A percentile compares a stretch with the other conserved stretches of the same genome.
Conservation (phyloP, 2,888 invertebrate genomes). For the Caenorhabditis macrosperma region DNA sequence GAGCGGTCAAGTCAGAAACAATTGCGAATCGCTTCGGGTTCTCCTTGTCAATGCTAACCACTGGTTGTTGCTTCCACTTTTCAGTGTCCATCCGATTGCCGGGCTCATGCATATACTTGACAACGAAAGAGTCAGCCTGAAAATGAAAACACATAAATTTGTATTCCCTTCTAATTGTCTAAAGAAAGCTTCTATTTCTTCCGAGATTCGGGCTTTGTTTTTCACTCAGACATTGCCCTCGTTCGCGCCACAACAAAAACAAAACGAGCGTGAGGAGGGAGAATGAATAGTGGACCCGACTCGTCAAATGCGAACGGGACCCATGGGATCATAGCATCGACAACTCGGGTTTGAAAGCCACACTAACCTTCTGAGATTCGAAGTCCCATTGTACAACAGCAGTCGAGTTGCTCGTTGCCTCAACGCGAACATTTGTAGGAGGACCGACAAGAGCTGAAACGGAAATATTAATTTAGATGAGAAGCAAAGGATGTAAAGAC, state of each 20-base stretch:
- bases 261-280: conserved; percentile 12
- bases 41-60: conserved; percentile 72
- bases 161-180: conserved; percentile 1
- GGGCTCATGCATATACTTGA: conserved; percentile 80
- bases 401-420: conserved; percentile 77
- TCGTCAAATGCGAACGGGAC: conserved; percentile 38
- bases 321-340: conserved; percentile 20
- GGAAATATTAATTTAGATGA: not conserved
- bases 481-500: not conserved
- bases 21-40: conserved; percentile 67
- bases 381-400: conserved; percentile 80
- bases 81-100: conserved; percentile 62
- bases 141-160: no score
- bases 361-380: conserved; percentile 69
- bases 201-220: not conserved
- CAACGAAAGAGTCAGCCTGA: conserved; percentile 77
- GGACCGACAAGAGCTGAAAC: conserved; percentile 79
- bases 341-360: not conserved
- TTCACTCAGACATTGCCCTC: conserved; percentile 1
- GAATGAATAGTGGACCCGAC: conserved; percentile 22
- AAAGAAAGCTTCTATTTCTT: not conserved
- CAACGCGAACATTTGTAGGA: conserved; percentile 77
- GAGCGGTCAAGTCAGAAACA: conserved; percentile 65
- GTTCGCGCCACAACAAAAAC: conserved; percentile 26
- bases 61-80: conserved; percentile 74